Evolutionary conservation across 92 coral and sea anemone genomes (phyloP).

Genomic region (Actinernus sp.): DNA sequence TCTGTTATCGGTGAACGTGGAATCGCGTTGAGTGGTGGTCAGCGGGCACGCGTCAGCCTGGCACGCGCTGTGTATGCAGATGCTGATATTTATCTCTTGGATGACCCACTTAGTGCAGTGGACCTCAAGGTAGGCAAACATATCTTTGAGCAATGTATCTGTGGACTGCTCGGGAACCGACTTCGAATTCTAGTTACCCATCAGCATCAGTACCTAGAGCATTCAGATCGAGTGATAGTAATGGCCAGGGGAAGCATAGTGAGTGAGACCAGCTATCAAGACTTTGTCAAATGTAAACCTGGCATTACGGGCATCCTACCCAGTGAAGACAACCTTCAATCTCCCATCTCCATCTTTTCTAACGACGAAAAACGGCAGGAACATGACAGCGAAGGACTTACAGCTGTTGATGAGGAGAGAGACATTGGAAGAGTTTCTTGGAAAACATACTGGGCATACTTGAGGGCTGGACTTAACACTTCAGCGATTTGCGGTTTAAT

Average conservation of each 20-base stretch:
- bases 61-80: constrained; percentile 28
- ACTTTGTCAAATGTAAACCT: background rate
- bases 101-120: constrained; percentile 25
- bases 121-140: constrained; percentile 23
- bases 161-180: constrained; percentile 10
- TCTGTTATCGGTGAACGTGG: constrained; percentile 22
- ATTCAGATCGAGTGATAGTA: constrained; percentile 1
- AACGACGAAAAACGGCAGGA: too few species aligned
- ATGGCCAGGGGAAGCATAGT: constrained; percentile 3
- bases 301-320: background rate
- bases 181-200: constrained; percentile 20
- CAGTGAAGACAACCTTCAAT: too few species aligned
- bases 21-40: constrained; percentile 19
- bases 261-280: background rate
- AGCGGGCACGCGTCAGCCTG: constrained; percentile 29
- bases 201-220: constrained; percentile 16
- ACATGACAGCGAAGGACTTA: too few species aligned
- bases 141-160: constrained; percentile 15
- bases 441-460: too few species aligned
- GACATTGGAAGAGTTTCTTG: too few species aligned
- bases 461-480: too few species aligned
- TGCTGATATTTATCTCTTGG: constrained; percentile 6
- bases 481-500: too few species aligned
- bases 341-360: too few species aligned
- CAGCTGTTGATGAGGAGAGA: too few species aligned